phyloP scores from a whole-genome alignment of 1,140 invertebrate species.

The Drosophila bocki region DNA sequence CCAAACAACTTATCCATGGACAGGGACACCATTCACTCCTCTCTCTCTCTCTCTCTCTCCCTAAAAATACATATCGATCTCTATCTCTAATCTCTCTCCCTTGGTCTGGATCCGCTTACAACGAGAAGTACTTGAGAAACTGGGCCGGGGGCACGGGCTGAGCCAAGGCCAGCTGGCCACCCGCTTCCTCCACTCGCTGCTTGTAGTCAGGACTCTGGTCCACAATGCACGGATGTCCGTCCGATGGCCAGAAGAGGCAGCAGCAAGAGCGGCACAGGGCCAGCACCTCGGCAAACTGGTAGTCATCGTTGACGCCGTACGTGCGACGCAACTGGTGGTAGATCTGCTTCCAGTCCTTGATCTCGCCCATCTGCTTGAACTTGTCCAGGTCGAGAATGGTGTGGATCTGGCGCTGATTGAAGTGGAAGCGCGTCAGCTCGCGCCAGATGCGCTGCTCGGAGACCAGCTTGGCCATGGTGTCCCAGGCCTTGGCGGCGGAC shows the following conservation, averaged over 20 bases:
- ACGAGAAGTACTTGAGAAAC: conserved; percentile 96
- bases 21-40: conserved; percentile 11
- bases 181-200: conserved; percentile 91
- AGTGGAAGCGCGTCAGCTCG: conserved; percentile 96
- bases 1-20: conserved; percentile 32
- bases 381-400: conserved; percentile 88
- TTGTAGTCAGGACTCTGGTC: conserved; percentile 93
- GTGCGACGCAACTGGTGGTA: conserved; percentile 92
- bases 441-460: conserved; percentile 96
- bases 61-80: conserved; percentile 59
- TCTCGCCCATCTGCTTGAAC: conserved; percentile 85
- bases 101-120: conserved; percentile 86
- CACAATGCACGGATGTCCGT: conserved; percentile 95
- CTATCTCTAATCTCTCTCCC: conserved; percentile 58
- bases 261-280: conserved; percentile 97
- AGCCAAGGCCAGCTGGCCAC: conserved; percentile 91
- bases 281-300: conserved; percentile 96
- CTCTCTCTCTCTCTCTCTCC: conserved; percentile 8
- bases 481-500: conserved; percentile 88
- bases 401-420: conserved; percentile 93
- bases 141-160: conserved; percentile 94
- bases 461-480: conserved; percentile 91
- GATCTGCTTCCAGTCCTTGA: conserved; percentile 89
- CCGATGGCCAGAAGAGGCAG: conserved; percentile 97
- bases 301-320: conserved; percentile 95